Evolutionary conservation across 2,113 vertebrate genomes (phyloP).

Genomic region (Climacteris rufus): DNA sequence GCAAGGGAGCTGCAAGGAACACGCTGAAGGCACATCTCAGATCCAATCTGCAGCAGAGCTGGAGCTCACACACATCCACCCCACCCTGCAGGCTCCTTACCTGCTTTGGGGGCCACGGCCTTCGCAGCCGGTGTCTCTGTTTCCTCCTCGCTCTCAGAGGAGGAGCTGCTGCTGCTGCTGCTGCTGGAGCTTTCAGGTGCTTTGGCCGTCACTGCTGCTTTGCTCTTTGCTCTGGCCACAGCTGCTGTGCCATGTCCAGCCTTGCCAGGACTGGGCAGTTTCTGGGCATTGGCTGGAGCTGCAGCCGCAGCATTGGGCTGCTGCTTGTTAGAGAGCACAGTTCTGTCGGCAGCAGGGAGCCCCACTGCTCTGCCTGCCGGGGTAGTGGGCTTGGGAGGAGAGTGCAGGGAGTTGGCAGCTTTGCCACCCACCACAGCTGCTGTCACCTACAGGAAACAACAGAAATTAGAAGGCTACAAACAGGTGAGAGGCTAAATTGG

Average conservation of each 20-base stretch:
- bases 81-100: conserved; percentile 25
- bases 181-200: background rate
- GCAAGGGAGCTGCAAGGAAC: background rate
- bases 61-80: background rate
- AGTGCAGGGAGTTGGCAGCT: conserved; percentile 41
- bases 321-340: background rate
- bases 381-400: background rate
- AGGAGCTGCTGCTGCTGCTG: conserved; percentile 35
- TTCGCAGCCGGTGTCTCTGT: background rate
- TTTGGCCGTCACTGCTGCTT: background rate
- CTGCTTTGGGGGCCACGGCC: background rate
- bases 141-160: conserved; percentile 64
- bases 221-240: background rate
- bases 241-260: background rate
- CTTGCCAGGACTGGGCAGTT: background rate
- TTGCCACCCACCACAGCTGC: conserved; percentile 4
- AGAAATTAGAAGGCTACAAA: background rate
- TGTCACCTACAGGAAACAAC: conserved; percentile 47
- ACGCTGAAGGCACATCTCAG: background rate
- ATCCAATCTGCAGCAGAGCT: background rate
- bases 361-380: background rate
- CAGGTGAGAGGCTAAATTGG: background rate
- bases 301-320: background rate
- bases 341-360: background rate
- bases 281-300: background rate